Evolutionary conservation across 2,113 vertebrate genomes (phyloP).

Genomic region (Pyrgilauda ruficollis): DNA sequence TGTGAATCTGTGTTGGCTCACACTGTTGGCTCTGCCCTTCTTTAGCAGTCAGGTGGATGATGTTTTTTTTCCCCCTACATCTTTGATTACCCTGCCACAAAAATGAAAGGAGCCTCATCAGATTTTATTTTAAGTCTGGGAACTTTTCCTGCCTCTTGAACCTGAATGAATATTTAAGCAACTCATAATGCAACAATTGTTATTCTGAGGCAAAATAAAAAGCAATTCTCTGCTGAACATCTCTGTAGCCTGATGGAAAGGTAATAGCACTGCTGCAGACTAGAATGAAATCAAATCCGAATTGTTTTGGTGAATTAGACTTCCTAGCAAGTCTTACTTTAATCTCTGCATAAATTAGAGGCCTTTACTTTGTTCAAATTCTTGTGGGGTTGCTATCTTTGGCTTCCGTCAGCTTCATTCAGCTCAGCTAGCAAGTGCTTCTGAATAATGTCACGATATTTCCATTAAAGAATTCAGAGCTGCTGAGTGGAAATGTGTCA

Average conservation of each 20-base stretch:
- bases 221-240: slow-evolving; percentile 12
- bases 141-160: neutral
- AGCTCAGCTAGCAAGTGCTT: slow-evolving; percentile 53
- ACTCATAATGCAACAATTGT: slow-evolving; percentile 52
- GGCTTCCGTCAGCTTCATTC: slow-evolving; percentile 59
- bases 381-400: slow-evolving; percentile 61
- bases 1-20: neutral
- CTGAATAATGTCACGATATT: slow-evolving; percentile 69
- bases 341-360: slow-evolving; percentile 66
- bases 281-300: slow-evolving; percentile 68
- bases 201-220: slow-evolving; percentile 47
- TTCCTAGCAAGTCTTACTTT: slow-evolving; percentile 48
- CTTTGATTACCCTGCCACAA: slow-evolving; percentile 23
- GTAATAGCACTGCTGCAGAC: slow-evolving; percentile 63
- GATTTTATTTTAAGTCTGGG: slow-evolving; percentile 38
- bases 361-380: slow-evolving; percentile 58
- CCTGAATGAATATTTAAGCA: slow-evolving; percentile 62
- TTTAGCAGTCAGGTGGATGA: slow-evolving; percentile 7
- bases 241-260: slow-evolving; percentile 55
- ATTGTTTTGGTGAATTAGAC: slow-evolving; percentile 71
- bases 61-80: neutral
- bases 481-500: slow-evolving; percentile 49
- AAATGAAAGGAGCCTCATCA: slow-evolving; percentile 46
- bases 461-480: slow-evolving; percentile 57
- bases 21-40: neutral